Conservation (phyloP, 2,113 vertebrate genomes). For the Misgurnus mizolepis region DNA sequence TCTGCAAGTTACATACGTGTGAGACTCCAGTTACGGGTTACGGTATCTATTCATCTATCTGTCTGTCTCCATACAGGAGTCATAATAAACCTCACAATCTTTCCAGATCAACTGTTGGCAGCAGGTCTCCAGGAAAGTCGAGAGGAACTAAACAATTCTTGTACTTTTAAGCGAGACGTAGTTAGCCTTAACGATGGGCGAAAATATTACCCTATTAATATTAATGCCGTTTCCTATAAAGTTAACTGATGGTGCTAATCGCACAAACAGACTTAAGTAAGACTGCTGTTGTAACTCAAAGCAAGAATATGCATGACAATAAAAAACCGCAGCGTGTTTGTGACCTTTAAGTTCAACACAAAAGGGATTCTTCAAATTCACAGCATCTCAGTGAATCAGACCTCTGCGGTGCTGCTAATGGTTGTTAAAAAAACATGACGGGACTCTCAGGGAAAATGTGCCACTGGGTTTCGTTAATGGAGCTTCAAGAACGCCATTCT, state of each 20-base stretch:
- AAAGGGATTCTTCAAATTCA: slow-evolving; percentile 44
- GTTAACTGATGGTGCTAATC: neutral
- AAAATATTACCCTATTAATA: slow-evolving; percentile 9
- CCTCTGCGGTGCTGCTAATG: neutral
- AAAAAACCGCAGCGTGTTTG: neutral
- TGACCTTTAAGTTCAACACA: slow-evolving; percentile 35
- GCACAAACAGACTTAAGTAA: slow-evolving; percentile 16
- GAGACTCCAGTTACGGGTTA: slow-evolving; percentile 2
- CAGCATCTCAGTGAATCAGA: slow-evolving; percentile 23
- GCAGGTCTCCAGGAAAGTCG: neutral
- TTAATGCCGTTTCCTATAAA: neutral
- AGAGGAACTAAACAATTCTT: neutral
- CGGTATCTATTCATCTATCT: slow-evolving; percentile 16
- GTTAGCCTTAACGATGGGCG: neutral
- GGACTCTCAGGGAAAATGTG: slow-evolving; percentile 14
- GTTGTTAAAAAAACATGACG: slow-evolving; percentile 2
- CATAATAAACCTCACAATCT: slow-evolving; percentile 5
- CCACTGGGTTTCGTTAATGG: neutral
- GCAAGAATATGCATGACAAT: slow-evolving; percentile 30
- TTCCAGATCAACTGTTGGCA: neutral
- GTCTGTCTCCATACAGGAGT: neutral
- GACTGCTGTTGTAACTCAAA: slow-evolving; percentile 24
- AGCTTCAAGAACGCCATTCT: neutral
- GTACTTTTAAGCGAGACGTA: neutral
- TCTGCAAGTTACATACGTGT: slow-evolving; percentile 3